Base-by-base conservation (phyloP, 2,113 vertebrate species). In the Otolemur garnettii region DNA sequence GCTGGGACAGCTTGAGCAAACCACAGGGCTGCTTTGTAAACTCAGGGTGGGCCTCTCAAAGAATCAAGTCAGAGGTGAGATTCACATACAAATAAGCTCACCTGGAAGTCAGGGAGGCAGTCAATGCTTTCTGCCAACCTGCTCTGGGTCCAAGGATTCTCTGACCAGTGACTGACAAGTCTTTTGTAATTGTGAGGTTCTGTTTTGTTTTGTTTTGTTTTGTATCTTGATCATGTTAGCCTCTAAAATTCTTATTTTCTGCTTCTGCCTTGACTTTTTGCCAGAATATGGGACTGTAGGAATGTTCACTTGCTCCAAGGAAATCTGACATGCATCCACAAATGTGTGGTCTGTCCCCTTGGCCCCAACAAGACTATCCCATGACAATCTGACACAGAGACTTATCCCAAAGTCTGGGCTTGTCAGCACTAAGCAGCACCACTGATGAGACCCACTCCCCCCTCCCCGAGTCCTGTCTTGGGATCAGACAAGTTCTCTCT, bases 81-180 rank as follows among this genome's bases (percentile, higher is more conserved):
- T 64, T 57, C 66, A 35, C 33, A 30, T 6, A 71, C 35, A 30
- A 42, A 80, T 3, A 30, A 21, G 62, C 75, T 55, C 57, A 15
- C 11, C 6, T 21, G 0, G 17, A 55, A 82, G 26, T 35, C 60
- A 19, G 14, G 24, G 19, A 38, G 33, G 24, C 38, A 8, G 17
- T 33, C 11, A 1, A 11, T 5, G 0, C 4, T 1, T 28, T 21
- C 28, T 18, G 9, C n/a, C 14, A 17, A 14, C 17, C 9, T 18
- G 21, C 53, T 24, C 33, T 12, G 68, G 21, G 5, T 68, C 55
- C 77, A 42, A 35, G n/a, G 17, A 62, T 71, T 28, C 35, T 62
- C n/a, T 64, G 33, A 11, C 10, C 5, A 21, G 24, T 64, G 64
- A 19, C 45, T 24, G 60, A 12, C 19, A 21, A n/a, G 26, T 13